A percentile compares a stretch with the other conserved stretches of the same genome.
Evolutionary conservation across 2,797 vertebrate species (phyloP).

Genomic region (Megalops cyprinoides): DNA sequence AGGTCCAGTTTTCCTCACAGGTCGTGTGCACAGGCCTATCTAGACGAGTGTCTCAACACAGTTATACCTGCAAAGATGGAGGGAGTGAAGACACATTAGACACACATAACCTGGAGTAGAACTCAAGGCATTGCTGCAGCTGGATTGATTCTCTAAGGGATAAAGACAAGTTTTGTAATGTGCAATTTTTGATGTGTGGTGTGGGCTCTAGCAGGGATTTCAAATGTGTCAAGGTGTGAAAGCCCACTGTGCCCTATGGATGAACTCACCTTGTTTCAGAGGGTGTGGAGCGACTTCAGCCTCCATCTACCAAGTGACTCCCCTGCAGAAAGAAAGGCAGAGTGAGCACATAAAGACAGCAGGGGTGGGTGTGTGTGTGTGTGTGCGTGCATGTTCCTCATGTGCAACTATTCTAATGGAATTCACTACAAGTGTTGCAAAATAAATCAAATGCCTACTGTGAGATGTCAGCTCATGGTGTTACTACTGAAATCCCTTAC

Average conservation of each 20-base stretch:
- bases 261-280: constrained; percentile 52
- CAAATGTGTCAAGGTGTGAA: background rate
- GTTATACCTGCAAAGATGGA: background rate
- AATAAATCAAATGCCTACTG: background rate
- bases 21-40: constrained; percentile 5
- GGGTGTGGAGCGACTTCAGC: constrained; percentile 52
- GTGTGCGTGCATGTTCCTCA: background rate
- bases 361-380: constrained; percentile 18
- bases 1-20: background rate
- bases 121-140: background rate
- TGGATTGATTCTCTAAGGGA: background rate
- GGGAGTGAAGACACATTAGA: background rate
- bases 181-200: too few species aligned
- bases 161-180: too few species aligned
- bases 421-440: background rate
- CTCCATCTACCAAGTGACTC: constrained; percentile 59
- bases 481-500: background rate
- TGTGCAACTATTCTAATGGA: background rate
- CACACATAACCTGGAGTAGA: background rate
- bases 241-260: background rate
- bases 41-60: constrained; percentile 6
- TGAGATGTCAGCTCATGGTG: background rate
- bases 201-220: too few species aligned
- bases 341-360: constrained; percentile 60
- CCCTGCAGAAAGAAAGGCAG: constrained; percentile 71